phyloP scores from a whole-genome alignment of 2,113 vertebrate species.

The Rhipidura dahli region DNA sequence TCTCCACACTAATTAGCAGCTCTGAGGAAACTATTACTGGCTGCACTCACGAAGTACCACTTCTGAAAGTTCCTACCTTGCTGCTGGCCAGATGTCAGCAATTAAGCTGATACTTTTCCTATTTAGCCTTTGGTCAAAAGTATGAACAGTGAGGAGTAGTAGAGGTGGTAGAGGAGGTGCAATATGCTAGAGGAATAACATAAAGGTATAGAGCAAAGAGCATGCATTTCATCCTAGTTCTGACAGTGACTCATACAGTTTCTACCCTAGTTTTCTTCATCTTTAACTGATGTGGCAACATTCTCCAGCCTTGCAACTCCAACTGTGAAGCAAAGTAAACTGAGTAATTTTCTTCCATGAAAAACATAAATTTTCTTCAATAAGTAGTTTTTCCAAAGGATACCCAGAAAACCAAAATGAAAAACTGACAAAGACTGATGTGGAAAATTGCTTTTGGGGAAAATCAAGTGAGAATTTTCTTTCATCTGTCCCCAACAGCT shows the following conservation, averaged over 20 bases:
- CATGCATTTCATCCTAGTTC: not conserved
- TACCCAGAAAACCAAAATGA: not conserved
- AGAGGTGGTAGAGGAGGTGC: not conserved
- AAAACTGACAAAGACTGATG: not conserved
- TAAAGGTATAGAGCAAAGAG: not conserved
- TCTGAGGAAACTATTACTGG: not conserved
- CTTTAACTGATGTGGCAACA: not conserved
- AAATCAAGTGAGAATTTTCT: not conserved
- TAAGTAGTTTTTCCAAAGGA: not conserved
- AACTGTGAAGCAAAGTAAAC: not conserved
- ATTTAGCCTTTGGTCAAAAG: not conserved
- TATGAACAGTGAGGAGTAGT: not conserved
- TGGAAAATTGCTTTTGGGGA: not conserved
- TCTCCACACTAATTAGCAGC: conserved; percentile 14
- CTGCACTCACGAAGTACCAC: not conserved
- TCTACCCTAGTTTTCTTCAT: not conserved
- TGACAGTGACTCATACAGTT: not conserved
- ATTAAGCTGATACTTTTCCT: not conserved
- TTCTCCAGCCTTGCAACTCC: not conserved
- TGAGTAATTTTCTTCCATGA: not conserved
- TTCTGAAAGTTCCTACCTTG: not conserved
- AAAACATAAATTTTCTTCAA: not conserved
- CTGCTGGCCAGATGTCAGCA: conserved; percentile 30
- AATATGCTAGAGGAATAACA: not conserved
- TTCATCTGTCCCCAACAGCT: not conserved